Evolutionary conservation across 2,888 invertebrate genomes (phyloP).

Genomic region (Phlogophora meticulosa): DNA sequence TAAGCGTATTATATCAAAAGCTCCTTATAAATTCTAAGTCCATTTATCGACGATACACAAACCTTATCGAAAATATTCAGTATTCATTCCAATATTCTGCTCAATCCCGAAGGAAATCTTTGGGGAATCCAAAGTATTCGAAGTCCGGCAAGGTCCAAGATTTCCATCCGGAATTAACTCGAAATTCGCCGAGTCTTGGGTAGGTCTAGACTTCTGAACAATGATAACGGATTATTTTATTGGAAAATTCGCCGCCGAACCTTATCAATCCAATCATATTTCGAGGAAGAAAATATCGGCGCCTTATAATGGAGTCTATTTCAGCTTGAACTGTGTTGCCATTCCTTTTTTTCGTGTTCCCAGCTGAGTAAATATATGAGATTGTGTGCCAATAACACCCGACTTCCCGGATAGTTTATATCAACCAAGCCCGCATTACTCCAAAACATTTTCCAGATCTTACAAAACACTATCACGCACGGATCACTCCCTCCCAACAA

Average conservation of each 20-base stretch:
- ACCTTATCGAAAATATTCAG: constrained; percentile 65
- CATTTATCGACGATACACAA: constrained; percentile 28
- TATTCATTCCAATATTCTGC: constrained; percentile 74
- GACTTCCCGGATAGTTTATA: background rate
- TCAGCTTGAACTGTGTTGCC: background rate
- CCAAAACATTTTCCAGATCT: constrained; percentile 7
- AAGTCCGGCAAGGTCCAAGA: constrained; percentile 69
- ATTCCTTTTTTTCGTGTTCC: background rate
- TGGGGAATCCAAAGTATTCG: constrained; percentile 78
- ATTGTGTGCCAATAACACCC: background rate
- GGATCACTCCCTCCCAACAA: constrained; percentile 38
- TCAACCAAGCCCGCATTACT: background rate
- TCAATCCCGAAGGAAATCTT: constrained; percentile 70
- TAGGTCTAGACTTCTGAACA: constrained; percentile 55
- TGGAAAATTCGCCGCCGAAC: constrained; percentile 23
- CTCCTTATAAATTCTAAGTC: constrained; percentile 11
- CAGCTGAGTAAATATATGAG: background rate
- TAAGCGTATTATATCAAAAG: constrained; percentile 36
- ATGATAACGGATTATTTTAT: constrained; percentile 53
- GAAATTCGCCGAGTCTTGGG: constrained; percentile 44
- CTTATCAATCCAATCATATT: constrained; percentile 37
- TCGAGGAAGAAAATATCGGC: background rate
- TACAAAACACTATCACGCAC: constrained; percentile 52
- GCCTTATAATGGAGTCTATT: constrained; percentile 18
- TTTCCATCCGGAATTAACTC: constrained; percentile 65